Evolutionary conservation across 2,888 invertebrate species (phyloP).

Genomic region (Fissipunctia ypsillon): DNA sequence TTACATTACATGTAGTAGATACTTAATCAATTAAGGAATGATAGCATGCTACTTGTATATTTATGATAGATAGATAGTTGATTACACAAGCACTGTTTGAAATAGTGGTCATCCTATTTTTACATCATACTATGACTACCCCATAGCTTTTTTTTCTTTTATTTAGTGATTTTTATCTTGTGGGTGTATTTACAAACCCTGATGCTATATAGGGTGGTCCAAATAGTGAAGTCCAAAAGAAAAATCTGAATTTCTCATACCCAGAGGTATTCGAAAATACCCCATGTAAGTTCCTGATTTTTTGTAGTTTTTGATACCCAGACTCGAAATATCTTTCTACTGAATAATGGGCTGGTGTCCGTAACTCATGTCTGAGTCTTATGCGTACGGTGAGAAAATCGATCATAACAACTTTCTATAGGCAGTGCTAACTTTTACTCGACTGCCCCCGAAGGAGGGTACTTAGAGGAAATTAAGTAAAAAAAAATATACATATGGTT

Average conservation of each 20-base stretch:
- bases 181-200: background rate
- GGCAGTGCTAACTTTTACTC: background rate
- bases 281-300: too few species aligned
- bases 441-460: too few species aligned
- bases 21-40: constrained; percentile 41
- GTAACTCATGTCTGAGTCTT: fast-evolving
- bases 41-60: constrained; percentile 37
- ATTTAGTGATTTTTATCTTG: background rate
- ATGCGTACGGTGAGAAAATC: background rate
- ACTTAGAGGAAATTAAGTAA: too few species aligned
- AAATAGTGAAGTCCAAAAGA: too few species aligned
- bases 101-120: constrained; percentile 28
- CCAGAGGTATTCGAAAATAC: too few species aligned
- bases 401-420: background rate
- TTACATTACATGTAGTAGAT: constrained; percentile 26
- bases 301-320: too few species aligned
- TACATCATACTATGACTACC: constrained; percentile 3
- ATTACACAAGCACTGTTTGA: background rate
- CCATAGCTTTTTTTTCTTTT: background rate
- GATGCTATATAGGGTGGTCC: background rate
- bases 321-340: background rate
- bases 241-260: too few species aligned
- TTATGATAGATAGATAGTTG: constrained; percentile 42
- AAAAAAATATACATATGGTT: too few species aligned
- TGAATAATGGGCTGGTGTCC: background rate